Conservation (phyloP, 2,888 invertebrate species). For the Carabus problematicus region DNA sequence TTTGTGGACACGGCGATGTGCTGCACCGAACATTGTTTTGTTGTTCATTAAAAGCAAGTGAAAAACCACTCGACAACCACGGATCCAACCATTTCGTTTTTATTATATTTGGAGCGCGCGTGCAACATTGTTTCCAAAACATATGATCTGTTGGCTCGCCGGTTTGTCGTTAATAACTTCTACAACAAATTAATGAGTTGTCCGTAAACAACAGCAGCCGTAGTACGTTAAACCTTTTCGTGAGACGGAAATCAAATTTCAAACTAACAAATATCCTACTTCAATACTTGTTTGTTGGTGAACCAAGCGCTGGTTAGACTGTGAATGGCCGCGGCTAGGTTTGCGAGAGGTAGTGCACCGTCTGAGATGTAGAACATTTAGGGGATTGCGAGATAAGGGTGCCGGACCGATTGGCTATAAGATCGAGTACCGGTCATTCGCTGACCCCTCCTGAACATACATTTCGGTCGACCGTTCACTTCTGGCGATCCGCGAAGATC, state of each 20-base stretch:
- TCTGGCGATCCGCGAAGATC: slow-evolving; percentile 40
- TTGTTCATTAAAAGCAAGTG: slow-evolving; percentile 41
- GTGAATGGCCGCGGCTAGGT: slow-evolving; percentile 46
- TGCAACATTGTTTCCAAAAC: background rate
- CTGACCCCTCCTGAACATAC: slow-evolving; percentile 54
- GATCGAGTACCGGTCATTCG: slow-evolving; percentile 56
- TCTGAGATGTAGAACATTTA: slow-evolving; percentile 49
- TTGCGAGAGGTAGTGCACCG: slow-evolving; percentile 44
- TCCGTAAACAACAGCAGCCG: slow-evolving; percentile 19
- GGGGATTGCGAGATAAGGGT: slow-evolving; percentile 49
- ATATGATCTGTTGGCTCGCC: background rate
- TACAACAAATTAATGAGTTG: slow-evolving; percentile 40
- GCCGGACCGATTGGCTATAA: slow-evolving; percentile 53
- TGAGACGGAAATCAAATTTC: slow-evolving; percentile 51
- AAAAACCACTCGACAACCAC: slow-evolving; percentile 28
- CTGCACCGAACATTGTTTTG: slow-evolving; percentile 32
- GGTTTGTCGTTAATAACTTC: slow-evolving; percentile 32
- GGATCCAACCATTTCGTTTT: slow-evolving; percentile 11
- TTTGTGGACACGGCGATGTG: slow-evolving; percentile 36
- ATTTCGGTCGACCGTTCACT: slow-evolving; percentile 48
- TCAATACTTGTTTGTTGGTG: slow-evolving; percentile 56
- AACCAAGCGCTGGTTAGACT: slow-evolving; percentile 51
- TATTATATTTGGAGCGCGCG: background rate
- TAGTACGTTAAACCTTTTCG: slow-evolving; percentile 36
- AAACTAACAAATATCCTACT: slow-evolving; percentile 58